Base-by-base conservation (phyloP, 2,888 invertebrate genomes). In the Parnassius smintheus region DNA sequence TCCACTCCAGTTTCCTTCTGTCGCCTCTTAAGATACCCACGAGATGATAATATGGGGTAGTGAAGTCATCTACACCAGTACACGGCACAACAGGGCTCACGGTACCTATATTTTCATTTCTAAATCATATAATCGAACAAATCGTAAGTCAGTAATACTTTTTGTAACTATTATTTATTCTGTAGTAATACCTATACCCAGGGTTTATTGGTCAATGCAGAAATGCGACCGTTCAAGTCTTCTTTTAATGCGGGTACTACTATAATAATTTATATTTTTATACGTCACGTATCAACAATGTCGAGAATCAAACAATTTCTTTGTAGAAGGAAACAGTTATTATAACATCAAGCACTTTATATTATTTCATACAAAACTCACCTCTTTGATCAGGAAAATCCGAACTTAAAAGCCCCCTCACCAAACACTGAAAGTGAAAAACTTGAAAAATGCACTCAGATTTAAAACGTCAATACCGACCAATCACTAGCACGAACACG, bases 401-500 rank as follows among this genome's bases (percentile, higher is more conserved):
- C 63, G 60, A 58, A 62, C 9, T 59, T 56, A 48, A 51, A 56
- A 72, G 69, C 72, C 62, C 71, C 74, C 71, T 66, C 77, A 77
- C 73, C 75, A 76, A 66, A 64, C 73, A 83, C 78, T 76, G 74
- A 73, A 71, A 72, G 68, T 58, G n/a, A 49, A 73, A 79, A 81
- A 80, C 75, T 78, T 72, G 72, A 67, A 72, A 74, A 81, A 74
- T 75, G 74, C 83, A 81, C 80, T 77, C 18, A 35, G 49, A 25
- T 50, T 11, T n/a, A 50, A 51, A 68, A 74, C 70, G 73, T 78
- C 74, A 75, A 73, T 78, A 72, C 72, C 80, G 72, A 79, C 81
- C 78, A 73, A 82, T 81, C 85, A 87, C 89, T 73, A 73, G 68
- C 86, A 88, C 85, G 84, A 71, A 73, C 82, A 83, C 82, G 75